Evolutionary conservation across 2,113 vertebrate species (phyloP), one percentile per base, ranked within the genome.

Genomic region (Hiodon alosoides): DNA sequence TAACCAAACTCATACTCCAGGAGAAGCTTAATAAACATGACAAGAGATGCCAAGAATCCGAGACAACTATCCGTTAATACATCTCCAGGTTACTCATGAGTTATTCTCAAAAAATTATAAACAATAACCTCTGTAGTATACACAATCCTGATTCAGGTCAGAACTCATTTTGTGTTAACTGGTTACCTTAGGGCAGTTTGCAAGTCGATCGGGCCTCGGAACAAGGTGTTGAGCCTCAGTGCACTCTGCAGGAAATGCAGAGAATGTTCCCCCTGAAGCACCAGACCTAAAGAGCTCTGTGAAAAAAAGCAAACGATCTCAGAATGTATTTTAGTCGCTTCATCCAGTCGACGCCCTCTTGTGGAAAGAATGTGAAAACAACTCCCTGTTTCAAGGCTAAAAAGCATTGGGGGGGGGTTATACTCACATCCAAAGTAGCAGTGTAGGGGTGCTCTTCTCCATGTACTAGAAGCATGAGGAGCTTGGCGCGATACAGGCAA

Each of bases 381-480:
- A 4, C 3, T 59, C 14, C 9, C 14, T 9, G 9, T 64, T 13
- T n/a, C 5, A 8, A 16, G 61, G 61, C 17, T 64, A 3, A 11
- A 11, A 14, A 3, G 9, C 58, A 3, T 9, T 59, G 16, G 7
- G 9, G 11, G 31, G 61, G 16, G 16, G 71, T 57, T 0, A 31
- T 84, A 76, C 90, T 78, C 80, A 93, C 93, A 71, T 94, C 93
- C 76, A 94, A 76, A 51, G 85, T 86, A 71, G 91, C 91, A 0
- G 79, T 86, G 87, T 86, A 90, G 1, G 93, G 92, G 77, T 93
- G 92, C 72, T 94, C 91, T 67, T 91, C 91, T 72, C 92, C 92
- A 0, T 90, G 87, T 64, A 93, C 78, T 1, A 89, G 84, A 9
- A 93, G 81, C 79, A 89, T 75, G 3, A 94, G 83, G 54, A 89